Evolutionary conservation across 2,888 invertebrate species (phyloP), one percentile per base, ranked within the genome.

Genomic region (Drosophila eohydei): DNA sequence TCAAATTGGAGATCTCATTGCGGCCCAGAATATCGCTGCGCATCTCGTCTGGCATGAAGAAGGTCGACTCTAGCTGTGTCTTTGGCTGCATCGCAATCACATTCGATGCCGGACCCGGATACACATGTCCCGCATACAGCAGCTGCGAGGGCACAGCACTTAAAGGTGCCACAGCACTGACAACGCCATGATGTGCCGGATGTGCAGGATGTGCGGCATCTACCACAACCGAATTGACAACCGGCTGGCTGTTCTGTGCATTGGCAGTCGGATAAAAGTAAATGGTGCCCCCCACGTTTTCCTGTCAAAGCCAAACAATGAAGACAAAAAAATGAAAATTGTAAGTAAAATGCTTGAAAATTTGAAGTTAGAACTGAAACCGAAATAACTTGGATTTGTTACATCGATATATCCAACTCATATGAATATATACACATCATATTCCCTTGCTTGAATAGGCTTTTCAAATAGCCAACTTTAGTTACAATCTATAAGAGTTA

Each of bases 201-300:
- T 76, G 75, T 12, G 78, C 85, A n/a, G 77, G 73, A 62, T 76
- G 76, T 21, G 76, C 69, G 26, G 76, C 64, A 66, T 86, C 86
- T 48, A 86, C 91, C 16, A 91, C 92, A 21, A 92, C 89, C 69
- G 89, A 89, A 73, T 91, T 91, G 55, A 91, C 91, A 57, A 90
- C 91, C 38, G 91, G 84, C 77, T 87, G 92, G 76, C 80, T 90
- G 56, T 85, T 91, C 81, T 92, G 92, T 65, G 93, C 91, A 85
- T 94, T 95, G 69, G 94, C 93, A 71, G 96, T 95, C 41, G 96
- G 95, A 92, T 97, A 98, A 93, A 98, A 98, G 93, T 98, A 98
- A 55, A 98, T 98, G 16, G 98, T 98, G 32, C 98, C 98, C 63
- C 98, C 98, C 73, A 97, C 97, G 94, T 97, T 97, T 93, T 97